Conservation (phyloP, 1,140 invertebrate species). For the Colletes gigas region DNA sequence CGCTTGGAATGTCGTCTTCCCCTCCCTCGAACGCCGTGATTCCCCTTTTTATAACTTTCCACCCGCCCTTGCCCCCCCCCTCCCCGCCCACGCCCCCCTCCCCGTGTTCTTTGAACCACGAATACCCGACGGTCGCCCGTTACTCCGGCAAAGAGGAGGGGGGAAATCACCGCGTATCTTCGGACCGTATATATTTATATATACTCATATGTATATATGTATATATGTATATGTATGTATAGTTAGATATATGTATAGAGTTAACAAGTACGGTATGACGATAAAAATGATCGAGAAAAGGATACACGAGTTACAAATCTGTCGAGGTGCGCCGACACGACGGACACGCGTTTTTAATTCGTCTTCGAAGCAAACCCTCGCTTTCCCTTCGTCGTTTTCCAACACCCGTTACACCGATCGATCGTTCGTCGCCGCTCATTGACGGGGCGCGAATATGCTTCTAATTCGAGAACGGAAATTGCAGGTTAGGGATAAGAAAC, state of each 20-base stretch:
- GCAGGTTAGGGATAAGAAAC: background rate
- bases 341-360: constrained; percentile 18
- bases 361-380: constrained; percentile 31
- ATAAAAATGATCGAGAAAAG: constrained; percentile 58
- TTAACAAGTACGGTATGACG: constrained; percentile 66
- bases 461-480: background rate
- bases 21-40: constrained; percentile 54
- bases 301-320: constrained; percentile 53
- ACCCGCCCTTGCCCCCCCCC: background rate
- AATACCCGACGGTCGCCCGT: constrained; percentile 17
- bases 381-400: constrained; percentile 24
- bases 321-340: constrained; percentile 47
- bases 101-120: constrained; percentile 29
- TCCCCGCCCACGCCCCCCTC: too few relatives aligned
- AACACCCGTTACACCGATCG: constrained; percentile 10
- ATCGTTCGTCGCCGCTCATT: constrained; percentile 18
- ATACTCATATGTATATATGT: constrained; percentile 48
- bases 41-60: constrained; percentile 28
- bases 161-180: constrained; percentile 58
- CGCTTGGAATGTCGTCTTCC: constrained; percentile 72
- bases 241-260: constrained; percentile 47
- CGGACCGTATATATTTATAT: constrained; percentile 51
- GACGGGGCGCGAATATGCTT: too few relatives aligned
- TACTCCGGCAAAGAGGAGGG: background rate
- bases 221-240: constrained; percentile 44